A percentile compares a stretch with the other conserved stretches of the same genome.
phyloP scores from a whole-genome alignment of 2,888 invertebrate genomes.

The Ypsolopha sequella region DNA sequence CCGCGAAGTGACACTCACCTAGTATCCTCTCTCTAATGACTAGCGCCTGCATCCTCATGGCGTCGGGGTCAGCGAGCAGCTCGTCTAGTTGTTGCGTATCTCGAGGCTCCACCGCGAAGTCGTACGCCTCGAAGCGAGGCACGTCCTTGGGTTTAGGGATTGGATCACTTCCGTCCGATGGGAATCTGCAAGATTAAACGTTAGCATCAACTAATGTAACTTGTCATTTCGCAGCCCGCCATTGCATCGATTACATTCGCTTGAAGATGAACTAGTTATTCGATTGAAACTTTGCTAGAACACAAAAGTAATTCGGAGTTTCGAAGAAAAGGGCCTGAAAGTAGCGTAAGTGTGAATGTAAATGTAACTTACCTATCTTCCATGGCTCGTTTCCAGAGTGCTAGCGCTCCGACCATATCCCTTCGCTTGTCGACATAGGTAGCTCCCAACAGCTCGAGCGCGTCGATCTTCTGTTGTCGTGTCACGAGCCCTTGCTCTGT shows the following conservation, averaged over 20 bases:
- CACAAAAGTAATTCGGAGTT: no score
- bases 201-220: background rate
- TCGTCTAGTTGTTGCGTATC: constrained; percentile 85
- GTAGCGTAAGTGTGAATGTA: no score
- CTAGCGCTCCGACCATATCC: constrained; percentile 91
- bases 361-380: constrained; percentile 77
- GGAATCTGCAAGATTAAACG: constrained; percentile 51
- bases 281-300: no score
- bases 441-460: constrained; percentile 91
- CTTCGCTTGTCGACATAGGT: constrained; percentile 97
- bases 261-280: no score
- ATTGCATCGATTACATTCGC: no score
- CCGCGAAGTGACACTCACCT: constrained; percentile 32
- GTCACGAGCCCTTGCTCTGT: constrained; percentile 81
- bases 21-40: constrained; percentile 93
- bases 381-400: constrained; percentile 93
- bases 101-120: constrained; percentile 86
- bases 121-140: constrained; percentile 87
- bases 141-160: constrained; percentile 81
- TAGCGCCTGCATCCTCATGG: constrained; percentile 95
- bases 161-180: constrained; percentile 71
- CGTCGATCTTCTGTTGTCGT: constrained; percentile 86
- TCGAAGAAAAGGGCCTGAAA: no score
- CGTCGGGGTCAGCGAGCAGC: constrained; percentile 92
- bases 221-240: no score